phyloP scores from a whole-genome alignment of 2,113 vertebrate species.

The Orthonyx spaldingii region DNA sequence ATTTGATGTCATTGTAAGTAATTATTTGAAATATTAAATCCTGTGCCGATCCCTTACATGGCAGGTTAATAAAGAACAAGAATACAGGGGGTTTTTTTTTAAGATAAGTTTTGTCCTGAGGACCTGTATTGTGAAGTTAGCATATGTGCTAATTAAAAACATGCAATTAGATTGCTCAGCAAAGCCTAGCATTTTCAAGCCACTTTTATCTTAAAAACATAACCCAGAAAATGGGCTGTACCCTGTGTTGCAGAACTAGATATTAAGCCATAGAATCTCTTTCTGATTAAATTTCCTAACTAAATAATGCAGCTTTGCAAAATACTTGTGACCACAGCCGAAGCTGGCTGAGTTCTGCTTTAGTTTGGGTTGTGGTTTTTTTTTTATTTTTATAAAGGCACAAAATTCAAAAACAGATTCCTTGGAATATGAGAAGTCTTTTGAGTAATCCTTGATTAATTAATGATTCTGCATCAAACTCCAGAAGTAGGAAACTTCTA shows the following conservation, averaged over 20 bases:
- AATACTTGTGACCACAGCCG: not conserved
- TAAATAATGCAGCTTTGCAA: not conserved
- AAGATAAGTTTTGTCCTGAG: not conserved
- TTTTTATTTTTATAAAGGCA: not conserved
- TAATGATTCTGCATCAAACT: not conserved
- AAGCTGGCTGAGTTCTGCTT: not conserved
- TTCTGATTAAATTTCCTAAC: not conserved
- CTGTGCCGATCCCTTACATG: not conserved
- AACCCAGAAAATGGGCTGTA: not conserved
- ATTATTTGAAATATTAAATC: not conserved
- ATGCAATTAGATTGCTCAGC: not conserved
- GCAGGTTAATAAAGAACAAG: not conserved
- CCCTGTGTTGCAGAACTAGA: not conserved
- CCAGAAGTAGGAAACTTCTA: not conserved
- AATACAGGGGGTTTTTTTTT: not conserved
- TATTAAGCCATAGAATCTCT: not conserved
- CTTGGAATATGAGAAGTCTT: not conserved
- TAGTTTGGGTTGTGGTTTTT: not conserved
- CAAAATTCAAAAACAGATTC: not conserved
- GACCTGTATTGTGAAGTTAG: not conserved
- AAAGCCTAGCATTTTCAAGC: not conserved
- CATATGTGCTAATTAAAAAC: not conserved
- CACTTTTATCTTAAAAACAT: not conserved
- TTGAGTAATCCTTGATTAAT: not conserved
- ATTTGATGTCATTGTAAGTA: not conserved